Conservation (phyloP, 2,113 vertebrate species). For the Boleophthalmus pectinirostris region DNA sequence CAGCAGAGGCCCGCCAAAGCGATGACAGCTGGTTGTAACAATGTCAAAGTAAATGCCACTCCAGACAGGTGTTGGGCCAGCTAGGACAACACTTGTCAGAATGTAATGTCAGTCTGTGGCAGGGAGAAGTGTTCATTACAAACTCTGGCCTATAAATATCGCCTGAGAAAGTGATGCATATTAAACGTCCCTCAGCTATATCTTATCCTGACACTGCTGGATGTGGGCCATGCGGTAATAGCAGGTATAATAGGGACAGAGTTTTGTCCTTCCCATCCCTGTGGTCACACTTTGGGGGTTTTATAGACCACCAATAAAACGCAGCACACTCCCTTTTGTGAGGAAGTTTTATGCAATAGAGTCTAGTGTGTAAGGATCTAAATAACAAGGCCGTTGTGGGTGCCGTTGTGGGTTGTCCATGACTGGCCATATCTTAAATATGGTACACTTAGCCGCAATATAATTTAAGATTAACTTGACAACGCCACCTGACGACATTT, state of each 20-base stretch:
- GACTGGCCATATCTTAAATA: neutral
- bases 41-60: constrained; percentile 25
- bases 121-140: constrained; percentile 4
- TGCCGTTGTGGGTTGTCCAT: neutral
- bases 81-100: constrained; percentile 24
- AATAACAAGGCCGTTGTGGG: neutral
- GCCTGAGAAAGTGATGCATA: constrained; percentile 18
- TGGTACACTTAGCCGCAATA: constrained; percentile 8
- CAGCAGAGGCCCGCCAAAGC: constrained; percentile 6
- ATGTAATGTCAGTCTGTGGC: constrained; percentile 10
- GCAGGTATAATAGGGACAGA: constrained; percentile 2
- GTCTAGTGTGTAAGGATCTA: neutral
- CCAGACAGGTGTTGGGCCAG: constrained; percentile 19
- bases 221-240: constrained; percentile 10
- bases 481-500: too few species aligned
- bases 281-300: constrained; percentile 3
- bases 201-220: constrained; percentile 17
- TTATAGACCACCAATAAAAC: constrained; percentile 1
- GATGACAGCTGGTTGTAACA: constrained; percentile 21
- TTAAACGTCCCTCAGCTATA: constrained; percentile 14
- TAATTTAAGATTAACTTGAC: neutral
- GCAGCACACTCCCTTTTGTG: neutral
- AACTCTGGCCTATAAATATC: constrained; percentile 29
- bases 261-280: constrained; percentile 19
- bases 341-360: constrained; percentile 9